Evolutionary conservation across 2,888 invertebrate species (phyloP).

Genomic region (Salpingus planirostris): DNA sequence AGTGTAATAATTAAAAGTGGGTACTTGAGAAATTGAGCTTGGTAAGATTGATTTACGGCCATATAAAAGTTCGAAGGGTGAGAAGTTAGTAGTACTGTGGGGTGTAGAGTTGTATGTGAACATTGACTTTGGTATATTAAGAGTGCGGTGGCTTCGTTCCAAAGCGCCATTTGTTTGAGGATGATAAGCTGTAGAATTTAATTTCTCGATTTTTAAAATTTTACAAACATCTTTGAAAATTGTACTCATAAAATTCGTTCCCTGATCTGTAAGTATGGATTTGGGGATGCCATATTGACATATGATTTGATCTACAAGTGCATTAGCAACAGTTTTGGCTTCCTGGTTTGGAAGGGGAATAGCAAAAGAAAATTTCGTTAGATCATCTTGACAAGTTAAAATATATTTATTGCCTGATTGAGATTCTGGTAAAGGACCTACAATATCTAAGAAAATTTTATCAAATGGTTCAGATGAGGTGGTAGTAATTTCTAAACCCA

Average conservation of each 20-base stretch:
- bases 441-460: slow-evolving; percentile 15
- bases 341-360: slow-evolving; percentile 24
- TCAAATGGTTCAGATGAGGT: slow-evolving; percentile 11
- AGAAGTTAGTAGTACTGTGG: no score
- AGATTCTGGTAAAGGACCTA: slow-evolving; percentile 18
- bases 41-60: no score
- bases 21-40: no score
- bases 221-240: slow-evolving; percentile 8
- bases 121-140: slow-evolving; percentile 8
- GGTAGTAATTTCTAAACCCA: no score
- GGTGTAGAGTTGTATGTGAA: no score
- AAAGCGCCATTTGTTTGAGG: slow-evolving; percentile 13
- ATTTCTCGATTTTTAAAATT: slow-evolving; percentile 5
- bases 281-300: slow-evolving; percentile 14
- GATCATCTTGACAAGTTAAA: slow-evolving; percentile 18
- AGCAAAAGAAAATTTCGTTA: slow-evolving; percentile 17
- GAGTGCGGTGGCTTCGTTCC: slow-evolving; percentile 13
- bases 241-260: slow-evolving; percentile 11
- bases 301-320: slow-evolving; percentile 13
- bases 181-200: slow-evolving; percentile 10
- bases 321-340: slow-evolving; percentile 21
- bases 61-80: no score
- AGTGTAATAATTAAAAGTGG: no score
- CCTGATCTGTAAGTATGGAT: slow-evolving; percentile 16
- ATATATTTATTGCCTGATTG: slow-evolving; percentile 15